Conservation (phyloP, 2,797 vertebrate genomes). For the Margarornis squamiger region DNA sequence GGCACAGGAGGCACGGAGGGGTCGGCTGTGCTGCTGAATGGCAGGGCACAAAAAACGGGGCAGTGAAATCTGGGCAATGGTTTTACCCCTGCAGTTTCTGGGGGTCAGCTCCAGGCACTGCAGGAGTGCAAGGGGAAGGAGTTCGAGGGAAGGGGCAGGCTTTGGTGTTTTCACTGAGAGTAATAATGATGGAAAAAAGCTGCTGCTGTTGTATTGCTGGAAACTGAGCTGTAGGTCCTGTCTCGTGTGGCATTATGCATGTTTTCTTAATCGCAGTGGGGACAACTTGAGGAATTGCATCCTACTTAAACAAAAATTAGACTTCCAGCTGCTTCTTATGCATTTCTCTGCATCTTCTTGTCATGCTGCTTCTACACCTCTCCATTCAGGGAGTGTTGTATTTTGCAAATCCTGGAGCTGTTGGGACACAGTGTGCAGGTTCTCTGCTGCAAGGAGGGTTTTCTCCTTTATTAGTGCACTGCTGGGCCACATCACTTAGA, state of each 20-base stretch:
- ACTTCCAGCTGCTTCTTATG: background rate
- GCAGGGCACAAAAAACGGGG: background rate
- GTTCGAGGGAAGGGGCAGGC: background rate
- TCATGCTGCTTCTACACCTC: background rate
- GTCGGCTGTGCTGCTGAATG: rapidly evolving
- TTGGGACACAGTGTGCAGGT: background rate
- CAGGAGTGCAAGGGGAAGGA: background rate
- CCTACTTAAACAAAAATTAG: background rate
- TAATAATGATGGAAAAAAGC: background rate
- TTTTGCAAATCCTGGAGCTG: background rate
- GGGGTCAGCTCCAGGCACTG: background rate
- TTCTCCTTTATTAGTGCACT: background rate
- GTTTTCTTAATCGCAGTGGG: background rate
- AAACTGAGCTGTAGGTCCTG: rapidly evolving
- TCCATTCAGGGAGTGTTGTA: background rate
- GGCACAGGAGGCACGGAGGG: background rate
- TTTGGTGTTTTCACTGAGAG: background rate
- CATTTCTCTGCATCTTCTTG: background rate
- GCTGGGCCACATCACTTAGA: background rate
- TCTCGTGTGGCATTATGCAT: background rate
- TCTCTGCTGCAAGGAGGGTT: background rate
- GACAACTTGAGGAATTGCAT: background rate
- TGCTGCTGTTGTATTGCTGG: background rate
- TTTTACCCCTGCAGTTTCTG: rapidly evolving
- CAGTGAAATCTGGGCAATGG: background rate